Evolutionary conservation across 2,113 vertebrate species (phyloP).

Genomic region (Corythornis vintsioides): DNA sequence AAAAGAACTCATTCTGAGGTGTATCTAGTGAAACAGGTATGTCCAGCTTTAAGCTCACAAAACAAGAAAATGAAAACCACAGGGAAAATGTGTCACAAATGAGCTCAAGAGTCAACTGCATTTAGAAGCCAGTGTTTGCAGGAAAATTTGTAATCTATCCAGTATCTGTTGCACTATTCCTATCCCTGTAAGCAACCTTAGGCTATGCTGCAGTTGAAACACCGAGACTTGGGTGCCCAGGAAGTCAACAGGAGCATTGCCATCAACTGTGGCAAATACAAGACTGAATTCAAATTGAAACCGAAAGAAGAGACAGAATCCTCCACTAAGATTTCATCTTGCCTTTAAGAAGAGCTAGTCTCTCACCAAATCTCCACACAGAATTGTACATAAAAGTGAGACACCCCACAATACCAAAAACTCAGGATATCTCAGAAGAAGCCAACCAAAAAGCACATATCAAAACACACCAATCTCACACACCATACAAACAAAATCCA

Average conservation of each 20-base stretch:
- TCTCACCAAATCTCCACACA: not conserved
- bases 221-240: not conserved
- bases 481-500: not conserved
- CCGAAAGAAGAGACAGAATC: not conserved
- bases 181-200: not conserved
- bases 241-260: not conserved
- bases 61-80: not conserved
- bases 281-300: not conserved
- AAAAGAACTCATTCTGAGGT: not conserved
- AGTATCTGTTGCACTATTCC: not conserved
- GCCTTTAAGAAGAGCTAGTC: not conserved
- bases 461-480: not conserved
- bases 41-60: not conserved
- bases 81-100: not conserved
- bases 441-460: no score
- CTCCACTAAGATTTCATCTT: not conserved
- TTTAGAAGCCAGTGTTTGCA: not conserved
- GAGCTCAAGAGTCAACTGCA: not conserved
- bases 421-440: not conserved
- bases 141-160: not conserved
- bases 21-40: not conserved
- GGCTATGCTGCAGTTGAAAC: not conserved
- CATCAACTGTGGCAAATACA: fast-evolving
- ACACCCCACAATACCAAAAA: not conserved
- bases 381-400: not conserved